phyloP scores from a whole-genome alignment of 1,140 invertebrate species.

The Pseudachorutes palmiensis region DNA sequence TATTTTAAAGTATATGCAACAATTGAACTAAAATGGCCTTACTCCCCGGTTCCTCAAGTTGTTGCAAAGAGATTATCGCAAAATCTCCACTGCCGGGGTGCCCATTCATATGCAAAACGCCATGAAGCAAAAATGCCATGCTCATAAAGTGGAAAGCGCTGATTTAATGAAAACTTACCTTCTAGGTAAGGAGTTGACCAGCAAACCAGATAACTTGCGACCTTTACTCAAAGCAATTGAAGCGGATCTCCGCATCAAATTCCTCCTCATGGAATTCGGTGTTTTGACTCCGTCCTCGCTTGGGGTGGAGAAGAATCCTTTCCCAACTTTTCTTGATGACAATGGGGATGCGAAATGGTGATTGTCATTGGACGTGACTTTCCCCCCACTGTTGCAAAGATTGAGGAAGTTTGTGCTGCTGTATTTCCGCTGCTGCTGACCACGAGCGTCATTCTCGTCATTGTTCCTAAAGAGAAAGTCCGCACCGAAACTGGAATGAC shows the following conservation, averaged over 20 bases:
- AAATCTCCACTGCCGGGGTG: background rate
- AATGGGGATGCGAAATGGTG: background rate
- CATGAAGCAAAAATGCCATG: background rate
- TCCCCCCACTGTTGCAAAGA: background rate
- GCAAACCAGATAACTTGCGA: background rate
- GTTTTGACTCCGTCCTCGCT: background rate
- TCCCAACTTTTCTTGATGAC: background rate
- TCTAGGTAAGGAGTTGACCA: slow-evolving; percentile 3
- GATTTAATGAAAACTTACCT: background rate
- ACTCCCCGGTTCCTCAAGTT: background rate
- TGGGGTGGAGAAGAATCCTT: background rate
- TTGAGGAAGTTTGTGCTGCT: background rate
- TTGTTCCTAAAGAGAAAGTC: background rate
- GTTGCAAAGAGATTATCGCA: background rate
- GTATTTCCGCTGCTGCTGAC: background rate
- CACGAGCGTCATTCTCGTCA: background rate
- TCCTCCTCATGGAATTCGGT: background rate
- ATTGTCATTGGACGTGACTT: background rate
- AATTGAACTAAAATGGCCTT: background rate
- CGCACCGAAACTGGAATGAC: slow-evolving; percentile 5
- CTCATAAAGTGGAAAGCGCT: background rate
- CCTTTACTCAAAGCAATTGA: slow-evolving; percentile 13
- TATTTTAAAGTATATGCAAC: background rate
- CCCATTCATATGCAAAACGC: background rate
- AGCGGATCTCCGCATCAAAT: slow-evolving; percentile 8